Evolutionary conservation across 2,888 invertebrate species (phyloP), one percentile per base, ranked within the genome.

Genomic region (Phanerotoma sp.): DNA sequence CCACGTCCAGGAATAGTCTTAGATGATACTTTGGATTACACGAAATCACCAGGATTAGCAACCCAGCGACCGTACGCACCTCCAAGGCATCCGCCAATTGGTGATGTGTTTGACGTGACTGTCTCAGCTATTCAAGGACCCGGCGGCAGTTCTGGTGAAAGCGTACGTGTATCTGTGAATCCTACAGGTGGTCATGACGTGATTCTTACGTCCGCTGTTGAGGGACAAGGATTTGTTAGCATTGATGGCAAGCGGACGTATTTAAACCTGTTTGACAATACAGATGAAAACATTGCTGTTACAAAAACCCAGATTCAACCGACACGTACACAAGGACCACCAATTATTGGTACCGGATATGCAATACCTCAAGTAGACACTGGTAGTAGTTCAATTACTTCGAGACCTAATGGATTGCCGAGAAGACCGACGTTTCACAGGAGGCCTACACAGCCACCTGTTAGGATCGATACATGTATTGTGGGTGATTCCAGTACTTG

Each of bases 401-500:
- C 78, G 0, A 65, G 73, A n/a, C 75, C 79, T 0, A 79, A 51
- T 54, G 69, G 57, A 57, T 78, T 74, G 20, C 64, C 78, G 38
- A 77, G 83, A 37, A 80, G 84, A 49, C 84, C 86, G 1, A 75
- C 79, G 20, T 83, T 80, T 55, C 80, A 81, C n/a, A 81, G 85
- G 32, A 79, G 86, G 58, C 84, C 87, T 42, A 83, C 83, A 0
- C 82, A 88, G 74, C 84, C 91, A 59, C 84, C 88, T 16, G 87
- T 88, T 25, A 71, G 94, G 64, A 95, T 95, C 58, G 95, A 95
- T 73, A 95, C 95, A 0, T 95, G 95, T 68, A 94, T 95, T 16
- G 94, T 95, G 0, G 95, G 94, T 0, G 94, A 95, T 66, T 91
- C 93, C 66, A 88, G 91, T 1, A 94, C 95, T 0, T 95, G 95